These are phyloP conservation scores for Sericinus montela DNA, from an alignment of 2,888 invertebrate genomes.

Conservation along the genomic window DNA sequence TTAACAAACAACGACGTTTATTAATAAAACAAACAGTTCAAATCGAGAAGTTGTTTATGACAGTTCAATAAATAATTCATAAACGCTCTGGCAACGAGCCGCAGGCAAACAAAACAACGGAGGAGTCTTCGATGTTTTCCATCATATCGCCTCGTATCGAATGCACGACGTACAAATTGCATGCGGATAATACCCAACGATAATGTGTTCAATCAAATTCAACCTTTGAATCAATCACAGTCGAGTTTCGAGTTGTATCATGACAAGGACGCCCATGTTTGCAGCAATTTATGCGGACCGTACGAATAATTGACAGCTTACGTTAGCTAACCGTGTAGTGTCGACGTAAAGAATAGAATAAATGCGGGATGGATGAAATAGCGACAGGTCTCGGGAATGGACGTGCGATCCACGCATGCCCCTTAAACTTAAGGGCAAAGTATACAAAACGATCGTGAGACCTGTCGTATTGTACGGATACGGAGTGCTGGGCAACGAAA, in stretches of 20 bases:
- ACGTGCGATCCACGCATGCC: no score
- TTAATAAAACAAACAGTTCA: not conserved
- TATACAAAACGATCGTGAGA: no score
- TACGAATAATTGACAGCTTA: not conserved
- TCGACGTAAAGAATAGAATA: no score
- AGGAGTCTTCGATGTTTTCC: conserved; percentile 5
- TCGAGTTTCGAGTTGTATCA: conserved; percentile 5
- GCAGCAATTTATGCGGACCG: conserved; percentile 1
- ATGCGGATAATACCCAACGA: not conserved
- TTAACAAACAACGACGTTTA: no score
- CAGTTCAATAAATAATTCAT: not conserved
- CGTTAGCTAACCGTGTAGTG: no score
- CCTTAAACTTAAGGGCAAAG: no score
- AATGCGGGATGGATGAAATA: no score
- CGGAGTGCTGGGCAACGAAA: no score
- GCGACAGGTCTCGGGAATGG: no score
- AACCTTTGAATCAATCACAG: conserved; percentile 10
- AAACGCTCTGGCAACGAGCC: not conserved
- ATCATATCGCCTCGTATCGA: conserved; percentile 6
- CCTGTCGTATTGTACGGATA: no score
- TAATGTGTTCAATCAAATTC: conserved; percentile 3
- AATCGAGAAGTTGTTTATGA: not conserved
- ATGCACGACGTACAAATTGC: conserved; percentile 14
- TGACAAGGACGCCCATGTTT: not conserved
- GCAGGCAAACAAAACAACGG: not conserved